phyloP scores from a whole-genome alignment of 2,888 invertebrate genomes.

The Chrysodeixis includens region DNA sequence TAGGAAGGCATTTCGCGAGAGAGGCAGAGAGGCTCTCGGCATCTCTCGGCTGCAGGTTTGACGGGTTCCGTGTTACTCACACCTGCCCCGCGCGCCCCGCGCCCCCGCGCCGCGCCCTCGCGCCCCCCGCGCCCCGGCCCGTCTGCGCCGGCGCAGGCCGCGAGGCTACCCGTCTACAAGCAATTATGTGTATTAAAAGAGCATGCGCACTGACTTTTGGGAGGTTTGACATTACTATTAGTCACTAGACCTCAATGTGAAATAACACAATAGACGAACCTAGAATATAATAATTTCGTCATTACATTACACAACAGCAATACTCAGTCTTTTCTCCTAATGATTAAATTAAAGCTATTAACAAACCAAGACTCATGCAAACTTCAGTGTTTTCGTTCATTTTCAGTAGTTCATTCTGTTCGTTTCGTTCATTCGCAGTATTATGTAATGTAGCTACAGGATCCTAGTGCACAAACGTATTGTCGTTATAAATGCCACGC shows the following conservation, averaged over 20 bases:
- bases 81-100: conserved; percentile 64
- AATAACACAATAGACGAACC: conserved; percentile 12
- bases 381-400: too few species aligned
- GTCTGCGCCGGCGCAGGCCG: conserved; percentile 72
- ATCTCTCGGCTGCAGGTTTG: conserved; percentile 80
- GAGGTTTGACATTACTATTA: conserved; percentile 35
- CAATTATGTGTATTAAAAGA: conserved; percentile 69
- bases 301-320: too few species aligned
- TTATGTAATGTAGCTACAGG: too few species aligned
- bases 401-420: too few species aligned
- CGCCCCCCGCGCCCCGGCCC: conserved; percentile 62
- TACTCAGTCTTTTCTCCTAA: too few species aligned
- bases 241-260: conserved; percentile 19
- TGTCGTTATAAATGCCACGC: too few species aligned
- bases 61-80: conserved; percentile 87
- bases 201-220: conserved; percentile 59
- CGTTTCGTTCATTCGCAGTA: too few species aligned
- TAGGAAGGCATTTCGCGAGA: conserved; percentile 81
- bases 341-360: too few species aligned
- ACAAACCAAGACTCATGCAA: too few species aligned
- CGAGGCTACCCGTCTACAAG: conserved; percentile 64
- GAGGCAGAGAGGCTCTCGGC: conserved; percentile 70
- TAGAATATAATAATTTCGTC: background rate
- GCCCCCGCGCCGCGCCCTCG: conserved; percentile 51
- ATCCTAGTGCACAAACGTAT: too few species aligned